Evolutionary conservation across 2,797 vertebrate species (phyloP).

Genomic region (Podargus strigoides): DNA sequence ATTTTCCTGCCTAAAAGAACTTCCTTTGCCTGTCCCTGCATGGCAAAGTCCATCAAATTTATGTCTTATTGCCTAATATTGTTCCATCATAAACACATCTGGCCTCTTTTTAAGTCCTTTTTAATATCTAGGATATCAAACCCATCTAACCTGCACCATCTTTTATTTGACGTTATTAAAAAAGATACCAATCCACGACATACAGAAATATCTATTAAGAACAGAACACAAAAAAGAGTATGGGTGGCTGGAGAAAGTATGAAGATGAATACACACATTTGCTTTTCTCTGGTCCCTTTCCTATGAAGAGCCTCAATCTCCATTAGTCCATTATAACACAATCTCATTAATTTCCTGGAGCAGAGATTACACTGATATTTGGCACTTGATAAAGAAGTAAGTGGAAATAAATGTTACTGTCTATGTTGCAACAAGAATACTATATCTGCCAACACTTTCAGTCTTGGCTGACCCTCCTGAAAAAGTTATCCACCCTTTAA

Average conservation of each 20-base stretch:
- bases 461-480: neutral
- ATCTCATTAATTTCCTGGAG: neutral
- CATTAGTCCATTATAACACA: neutral
- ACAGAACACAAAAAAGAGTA: neutral
- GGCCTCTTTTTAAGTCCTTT: neutral
- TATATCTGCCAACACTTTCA: neutral
- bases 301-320: neutral
- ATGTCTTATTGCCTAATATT: neutral
- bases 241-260: neutral
- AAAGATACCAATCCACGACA: neutral
- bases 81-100: neutral
- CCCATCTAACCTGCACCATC: neutral
- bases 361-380: neutral
- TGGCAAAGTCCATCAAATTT: neutral
- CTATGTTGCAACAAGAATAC: neutral
- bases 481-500: neutral
- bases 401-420: neutral
- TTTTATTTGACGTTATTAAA: slow-evolving; percentile 30
- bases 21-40: neutral
- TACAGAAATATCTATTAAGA: neutral
- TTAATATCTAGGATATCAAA: neutral
- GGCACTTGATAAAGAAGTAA: slow-evolving; percentile 11
- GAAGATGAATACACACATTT: neutral
- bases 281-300: neutral
- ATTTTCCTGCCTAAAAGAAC: neutral